Base-by-base conservation (phyloP, 2,888 invertebrate genomes). In the Euplagia quadripunctaria region DNA sequence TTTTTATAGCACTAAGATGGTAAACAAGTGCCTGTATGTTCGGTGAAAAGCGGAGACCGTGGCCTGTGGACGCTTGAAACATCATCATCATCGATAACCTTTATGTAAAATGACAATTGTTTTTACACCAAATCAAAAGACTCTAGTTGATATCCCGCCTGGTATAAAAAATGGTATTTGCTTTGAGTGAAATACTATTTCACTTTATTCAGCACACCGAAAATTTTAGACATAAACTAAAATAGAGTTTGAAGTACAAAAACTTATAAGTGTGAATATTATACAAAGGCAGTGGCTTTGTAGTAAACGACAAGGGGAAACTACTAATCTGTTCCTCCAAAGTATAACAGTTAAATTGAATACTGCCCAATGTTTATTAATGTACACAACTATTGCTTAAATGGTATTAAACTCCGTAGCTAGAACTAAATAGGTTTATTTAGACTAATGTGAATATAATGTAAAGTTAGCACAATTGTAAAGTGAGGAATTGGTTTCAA, bases 261-360 rank as follows among this genome's bases (percentile, higher is more conserved):
- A 58, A 58, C 12, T 11, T 12, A 4, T 61, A 12, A 20, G 11
- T 58, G 20, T 20, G 4, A 58, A 61, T 14, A 20, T 61, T 61
- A 11, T 11, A 58, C 58, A 11, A 20, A 58, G 12, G 58, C 20
- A 12, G 20, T 61, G 5, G 5, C 58, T 61, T 31, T 61, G 58
- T 61, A 61, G 58, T 14, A 20, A 61, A 61, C 20, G 11, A 31
- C 14, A 5, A 61, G 4, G 14, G 20, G 5, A 61, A 5, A 61
- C 12, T 61, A 61, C 6, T 61, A 12, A 61, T 61, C 20, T 61
- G 31, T 61, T 61, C 20, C 20, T 31, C 58, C 31, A 31, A 5
- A 74, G 75, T 71, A 71, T 68, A 31, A 68, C 64, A 49, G 46
- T 63, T 61, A 5, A 61, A 61, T 64, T 55, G 20, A 51, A 42